Evolutionary conservation across 2,888 invertebrate genomes (phyloP), one percentile per base, ranked within the genome.

Genomic region (Orthosia cruda): DNA sequence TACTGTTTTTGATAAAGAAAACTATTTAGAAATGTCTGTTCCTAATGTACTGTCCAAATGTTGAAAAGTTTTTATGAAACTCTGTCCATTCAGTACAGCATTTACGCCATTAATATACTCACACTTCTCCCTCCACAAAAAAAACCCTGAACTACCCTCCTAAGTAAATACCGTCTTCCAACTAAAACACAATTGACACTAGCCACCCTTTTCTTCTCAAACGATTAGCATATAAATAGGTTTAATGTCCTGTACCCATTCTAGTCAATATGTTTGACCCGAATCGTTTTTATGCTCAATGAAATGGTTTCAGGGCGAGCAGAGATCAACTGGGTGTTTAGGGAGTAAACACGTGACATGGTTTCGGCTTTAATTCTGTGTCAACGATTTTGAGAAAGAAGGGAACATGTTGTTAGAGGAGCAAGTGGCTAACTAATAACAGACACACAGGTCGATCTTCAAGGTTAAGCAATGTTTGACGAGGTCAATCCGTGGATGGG

Each of bases 181-280:
- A 70, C 54, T 58, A 47, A 77, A 63, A 70, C 49, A 66, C 40
- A 58, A 70, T 67, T 55, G 63, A 82, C 55, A 67, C 79, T 50
- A 47, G 20, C 26, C 13, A 15, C 47, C 64, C 45, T 71, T 67
- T 77, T 67, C 61, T 83, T 64, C 49, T 3, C 11, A 12, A 59
- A 15, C 47, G 40, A 80, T 80, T 83, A 78, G 26, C 84, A 80
- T 80, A 83, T 59, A 83, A 26, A 80, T 72, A 65, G 84, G 52
- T 80, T 78, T 78, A 68, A 72, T 72, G 68, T 45, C 23, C 49
- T 71, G 26, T 71, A 45, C 49, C 52, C 49, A 55, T 83, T 57
- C 49, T 32, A 65, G 80, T 79, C 84, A 68, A 79, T 80, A 78
- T 63, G 66, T 66, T 63, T 72, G 68, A 58, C 55, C 84, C 49